phyloP scores from a whole-genome alignment of 2,888 invertebrate genomes.

The Athrips mouffetella region DNA sequence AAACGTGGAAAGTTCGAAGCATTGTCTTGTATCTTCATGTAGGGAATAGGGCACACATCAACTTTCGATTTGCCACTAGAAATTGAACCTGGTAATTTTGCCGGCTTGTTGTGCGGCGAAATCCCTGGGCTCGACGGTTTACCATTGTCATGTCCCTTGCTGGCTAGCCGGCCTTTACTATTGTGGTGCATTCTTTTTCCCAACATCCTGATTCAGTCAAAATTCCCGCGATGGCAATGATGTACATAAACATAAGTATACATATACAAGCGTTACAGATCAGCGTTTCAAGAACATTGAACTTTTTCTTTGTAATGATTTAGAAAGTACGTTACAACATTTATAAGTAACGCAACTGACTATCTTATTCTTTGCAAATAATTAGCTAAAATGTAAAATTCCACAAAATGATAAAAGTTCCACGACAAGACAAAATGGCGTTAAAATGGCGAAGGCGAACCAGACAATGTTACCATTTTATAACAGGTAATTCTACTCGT shows the following conservation, averaged over 20 bases:
- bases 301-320: not conserved
- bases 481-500: not conserved
- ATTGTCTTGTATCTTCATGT: slow-evolving; percentile 84
- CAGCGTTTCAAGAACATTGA: not conserved
- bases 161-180: slow-evolving; percentile 69
- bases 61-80: slow-evolving; percentile 65
- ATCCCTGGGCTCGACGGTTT: slow-evolving; percentile 74
- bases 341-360: not conserved
- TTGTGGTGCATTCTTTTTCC: slow-evolving; percentile 75
- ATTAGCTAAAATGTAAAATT: not conserved
- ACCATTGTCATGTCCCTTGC: slow-evolving; percentile 69
- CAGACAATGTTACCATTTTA: slow-evolving; percentile 21
- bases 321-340: not conserved
- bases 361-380: not conserved
- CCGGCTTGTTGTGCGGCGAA: slow-evolving; percentile 67
- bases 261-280: slow-evolving; percentile 23
- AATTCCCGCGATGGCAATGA: slow-evolving; percentile 58
- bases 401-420: slow-evolving; percentile 6
- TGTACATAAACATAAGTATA: slow-evolving; percentile 24
- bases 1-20: slow-evolving; percentile 82
- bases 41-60: slow-evolving; percentile 77
- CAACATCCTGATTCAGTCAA: slow-evolving; percentile 57
- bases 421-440: slow-evolving; percentile 39
- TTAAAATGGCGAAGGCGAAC: too few species aligned
- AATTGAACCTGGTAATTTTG: slow-evolving; percentile 63